phyloP scores from a whole-genome alignment of 2,888 invertebrate genomes.

The Mellilla xanthometata region DNA sequence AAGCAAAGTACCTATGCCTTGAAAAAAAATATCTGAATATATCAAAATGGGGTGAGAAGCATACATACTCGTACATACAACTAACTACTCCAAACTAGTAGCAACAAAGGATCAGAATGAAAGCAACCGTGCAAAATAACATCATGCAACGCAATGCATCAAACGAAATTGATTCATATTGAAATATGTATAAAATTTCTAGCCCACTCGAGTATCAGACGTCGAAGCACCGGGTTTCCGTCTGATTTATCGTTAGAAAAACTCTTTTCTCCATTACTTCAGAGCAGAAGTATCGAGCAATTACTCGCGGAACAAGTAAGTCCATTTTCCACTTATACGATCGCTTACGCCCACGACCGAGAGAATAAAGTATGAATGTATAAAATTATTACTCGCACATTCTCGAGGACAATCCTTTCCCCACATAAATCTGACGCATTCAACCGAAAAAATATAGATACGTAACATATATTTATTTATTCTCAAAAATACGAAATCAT shows the following conservation, averaged over 20 bases:
- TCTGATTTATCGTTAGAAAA: conserved; percentile 35
- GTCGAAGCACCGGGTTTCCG: conserved; percentile 39
- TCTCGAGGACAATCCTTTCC: conserved; percentile 7
- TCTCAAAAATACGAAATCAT: conserved; percentile 5
- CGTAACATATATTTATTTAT: background rate
- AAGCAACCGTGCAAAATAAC: background rate
- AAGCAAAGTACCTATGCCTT: too few relatives aligned
- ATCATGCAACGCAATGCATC: conserved; percentile 9
- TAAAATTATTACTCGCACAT: conserved; percentile 14
- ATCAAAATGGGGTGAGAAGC: too few relatives aligned
- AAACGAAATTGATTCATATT: conserved; percentile 11
- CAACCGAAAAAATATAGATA: conserved; percentile 5
- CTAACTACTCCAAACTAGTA: background rate
- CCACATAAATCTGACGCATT: conserved; percentile 7
- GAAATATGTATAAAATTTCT: conserved; percentile 25
- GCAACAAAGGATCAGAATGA: conserved; percentile 1
- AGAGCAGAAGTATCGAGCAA: conserved; percentile 38
- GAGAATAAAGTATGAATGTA: conserved; percentile 17
- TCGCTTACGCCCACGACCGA: conserved; percentile 9
- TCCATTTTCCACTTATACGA: conserved; percentile 15
- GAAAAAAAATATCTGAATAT: too few relatives aligned
- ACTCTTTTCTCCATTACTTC: conserved; percentile 33
- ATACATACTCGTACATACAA: too few relatives aligned
- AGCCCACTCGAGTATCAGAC: conserved; percentile 39
- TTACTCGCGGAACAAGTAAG: conserved; percentile 45